Conservation (phyloP, 2,888 invertebrate species). For the Acleris sparsana region DNA sequence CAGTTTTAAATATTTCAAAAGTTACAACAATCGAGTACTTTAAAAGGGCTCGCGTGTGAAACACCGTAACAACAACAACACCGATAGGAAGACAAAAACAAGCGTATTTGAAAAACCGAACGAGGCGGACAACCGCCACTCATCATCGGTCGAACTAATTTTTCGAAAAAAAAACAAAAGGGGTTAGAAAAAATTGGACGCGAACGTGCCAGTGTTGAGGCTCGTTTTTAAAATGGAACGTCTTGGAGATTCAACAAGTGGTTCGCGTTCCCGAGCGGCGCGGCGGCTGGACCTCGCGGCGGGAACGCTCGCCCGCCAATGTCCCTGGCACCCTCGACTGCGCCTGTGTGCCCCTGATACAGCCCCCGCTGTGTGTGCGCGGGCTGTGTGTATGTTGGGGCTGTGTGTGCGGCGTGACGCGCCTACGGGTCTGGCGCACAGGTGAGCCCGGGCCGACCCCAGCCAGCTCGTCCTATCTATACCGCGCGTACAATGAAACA, state of each 20-base stretch:
- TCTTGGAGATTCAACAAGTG: conserved; percentile 78
- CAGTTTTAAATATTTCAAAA: conserved; percentile 78
- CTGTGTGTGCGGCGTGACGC: conserved; percentile 63
- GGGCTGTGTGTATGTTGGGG: conserved; percentile 25
- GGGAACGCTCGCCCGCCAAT: conserved; percentile 80
- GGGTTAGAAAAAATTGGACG: conserved; percentile 44
- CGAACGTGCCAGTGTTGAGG: conserved; percentile 56
- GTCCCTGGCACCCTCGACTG: conserved; percentile 52
- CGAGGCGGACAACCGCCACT: conserved; percentile 56
- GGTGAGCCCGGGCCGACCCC: conserved; percentile 77
- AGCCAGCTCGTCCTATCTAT: conserved; percentile 69
- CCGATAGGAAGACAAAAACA: conserved; percentile 67
- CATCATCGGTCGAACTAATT: conserved; percentile 27
- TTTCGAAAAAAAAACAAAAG: conserved; percentile 41
- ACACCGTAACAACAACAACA: conserved; percentile 70
- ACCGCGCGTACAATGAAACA: conserved; percentile 73
- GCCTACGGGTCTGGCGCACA: conserved; percentile 73
- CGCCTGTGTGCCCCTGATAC: conserved; percentile 41
- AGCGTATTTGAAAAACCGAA: conserved; percentile 57
- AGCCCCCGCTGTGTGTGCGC: conserved; percentile 25
- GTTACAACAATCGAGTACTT: conserved; percentile 69
- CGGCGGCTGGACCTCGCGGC: conserved; percentile 68
- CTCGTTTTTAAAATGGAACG: conserved; percentile 60
- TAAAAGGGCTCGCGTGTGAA: conserved; percentile 47
- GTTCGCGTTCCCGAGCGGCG: conserved; percentile 68